These are phyloP conservation scores for Dinomys branickii DNA, from an alignment of 2,113 vertebrate species.

Conservation along the genomic window DNA sequence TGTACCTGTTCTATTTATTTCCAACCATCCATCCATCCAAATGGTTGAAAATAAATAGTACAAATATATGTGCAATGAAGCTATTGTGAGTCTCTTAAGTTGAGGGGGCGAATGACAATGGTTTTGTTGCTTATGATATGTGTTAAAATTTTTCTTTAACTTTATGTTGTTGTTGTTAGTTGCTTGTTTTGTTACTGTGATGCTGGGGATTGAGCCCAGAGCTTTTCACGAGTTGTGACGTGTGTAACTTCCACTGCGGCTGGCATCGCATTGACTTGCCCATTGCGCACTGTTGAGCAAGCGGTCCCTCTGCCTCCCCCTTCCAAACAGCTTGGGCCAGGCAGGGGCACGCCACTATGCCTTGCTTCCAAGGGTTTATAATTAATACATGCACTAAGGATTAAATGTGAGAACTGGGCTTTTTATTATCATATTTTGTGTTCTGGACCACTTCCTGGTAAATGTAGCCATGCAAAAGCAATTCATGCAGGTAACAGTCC, in stretches of 20 bases:
- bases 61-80: constrained; percentile 51
- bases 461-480: neutral
- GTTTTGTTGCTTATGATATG: constrained; percentile 9
- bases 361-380: neutral
- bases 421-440: constrained; percentile 1
- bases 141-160: neutral
- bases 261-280: neutral
- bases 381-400: constrained; percentile 40
- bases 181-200: neutral
- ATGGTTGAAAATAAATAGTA: too few relatives aligned
- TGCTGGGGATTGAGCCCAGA: neutral
- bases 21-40: neutral
- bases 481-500: neutral
- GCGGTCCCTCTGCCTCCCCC: neutral
- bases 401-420: constrained; percentile 40
- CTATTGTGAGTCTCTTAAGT: constrained; percentile 66
- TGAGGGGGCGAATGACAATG: constrained; percentile 35
- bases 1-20: neutral
- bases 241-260: too few relatives aligned
- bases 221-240: neutral
- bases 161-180: neutral
- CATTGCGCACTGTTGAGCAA: too few relatives aligned
- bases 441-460: constrained; percentile 39
- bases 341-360: neutral
- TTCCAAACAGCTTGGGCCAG: neutral